Conservation (phyloP, 1,140 invertebrate genomes). For the Carcinoscorpius rotundicauda region DNA sequence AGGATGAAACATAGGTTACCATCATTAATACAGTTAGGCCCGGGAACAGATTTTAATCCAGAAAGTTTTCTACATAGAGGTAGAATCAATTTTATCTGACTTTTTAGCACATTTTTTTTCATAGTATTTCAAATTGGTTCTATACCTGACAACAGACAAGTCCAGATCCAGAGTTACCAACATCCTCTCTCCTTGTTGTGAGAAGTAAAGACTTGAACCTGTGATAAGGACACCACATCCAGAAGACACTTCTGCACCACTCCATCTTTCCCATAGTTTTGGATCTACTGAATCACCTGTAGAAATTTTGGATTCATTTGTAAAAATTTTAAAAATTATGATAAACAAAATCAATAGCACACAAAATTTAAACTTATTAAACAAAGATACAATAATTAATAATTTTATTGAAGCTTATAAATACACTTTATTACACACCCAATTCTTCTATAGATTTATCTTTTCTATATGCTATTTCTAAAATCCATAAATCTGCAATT, state of each 20-base stretch:
- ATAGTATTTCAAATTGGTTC: constrained; percentile 1
- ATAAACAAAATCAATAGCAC: too few relatives aligned
- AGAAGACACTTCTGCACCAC: constrained; percentile 26
- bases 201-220: constrained; percentile 31
- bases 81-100: neutral
- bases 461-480: too few relatives aligned
- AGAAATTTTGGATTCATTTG: neutral
- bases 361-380: too few relatives aligned
- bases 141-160: constrained; percentile 32
- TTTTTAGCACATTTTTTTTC: neutral
- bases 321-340: too few relatives aligned
- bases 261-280: constrained; percentile 15
- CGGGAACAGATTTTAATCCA: neutral
- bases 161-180: constrained; percentile 34
- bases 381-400: too few relatives aligned
- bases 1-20: too few relatives aligned
- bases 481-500: too few relatives aligned
- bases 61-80: neutral
- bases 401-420: too few relatives aligned
- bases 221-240: constrained; percentile 30
- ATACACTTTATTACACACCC: too few relatives aligned
- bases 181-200: constrained; percentile 30
- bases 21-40: too few relatives aligned
- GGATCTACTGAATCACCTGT: constrained; percentile 15
- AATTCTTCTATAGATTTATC: too few relatives aligned